These are phyloP conservation scores for Metellina segmentata DNA, from an alignment of 2,888 invertebrate species.

Conservation along the genomic window DNA sequence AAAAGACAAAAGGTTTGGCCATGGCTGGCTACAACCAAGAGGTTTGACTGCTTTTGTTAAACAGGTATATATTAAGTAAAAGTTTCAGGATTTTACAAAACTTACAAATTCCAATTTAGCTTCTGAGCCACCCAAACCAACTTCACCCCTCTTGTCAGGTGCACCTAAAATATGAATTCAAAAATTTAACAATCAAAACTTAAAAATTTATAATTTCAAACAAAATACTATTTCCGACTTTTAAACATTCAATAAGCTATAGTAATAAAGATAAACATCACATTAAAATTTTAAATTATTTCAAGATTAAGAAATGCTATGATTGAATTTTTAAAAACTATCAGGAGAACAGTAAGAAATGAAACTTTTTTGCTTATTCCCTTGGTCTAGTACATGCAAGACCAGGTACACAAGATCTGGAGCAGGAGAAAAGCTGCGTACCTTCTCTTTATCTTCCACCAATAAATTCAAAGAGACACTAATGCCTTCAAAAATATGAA, in stretches of 20 bases:
- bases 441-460: too few species aligned
- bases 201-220: neutral
- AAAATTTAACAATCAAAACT: conserved; percentile 9
- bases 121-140: conserved; percentile 69
- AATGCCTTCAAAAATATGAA: too few species aligned
- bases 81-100: neutral
- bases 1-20: too few species aligned
- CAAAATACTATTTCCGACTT: neutral
- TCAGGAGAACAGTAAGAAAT: too few species aligned
- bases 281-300: neutral
- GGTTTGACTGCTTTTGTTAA: too few species aligned
- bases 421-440: too few species aligned
- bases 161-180: conserved; percentile 67
- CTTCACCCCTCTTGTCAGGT: conserved; percentile 73
- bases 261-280: neutral
- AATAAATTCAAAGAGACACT: too few species aligned
- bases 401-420: too few species aligned
- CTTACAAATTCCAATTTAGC: conserved; percentile 76
- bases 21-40: too few species aligned
- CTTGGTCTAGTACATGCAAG: too few species aligned
- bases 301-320: neutral
- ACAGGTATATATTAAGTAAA: too few species aligned
- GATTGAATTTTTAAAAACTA: neutral
- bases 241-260: neutral
- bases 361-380: too few species aligned